A percentile compares a stretch with the other conserved stretches of the same genome.
These are phyloP conservation scores for Eremobia ochroleuca DNA, from an alignment of 2,888 invertebrate genomes.

Conservation along the genomic window DNA sequence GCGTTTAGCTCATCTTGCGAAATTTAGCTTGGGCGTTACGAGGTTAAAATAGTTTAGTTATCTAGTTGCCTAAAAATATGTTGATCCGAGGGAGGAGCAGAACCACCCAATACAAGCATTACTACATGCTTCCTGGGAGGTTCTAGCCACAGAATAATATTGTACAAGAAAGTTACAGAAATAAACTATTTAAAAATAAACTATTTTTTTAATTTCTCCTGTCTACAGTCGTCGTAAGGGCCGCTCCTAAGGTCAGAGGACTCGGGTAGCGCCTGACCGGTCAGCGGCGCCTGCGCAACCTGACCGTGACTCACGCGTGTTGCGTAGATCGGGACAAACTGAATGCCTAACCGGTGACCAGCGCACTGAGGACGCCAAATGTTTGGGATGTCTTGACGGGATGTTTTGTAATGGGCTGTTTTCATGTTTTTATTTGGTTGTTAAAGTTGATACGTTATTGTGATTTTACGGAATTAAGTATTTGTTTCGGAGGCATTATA, in stretches of 20 bases:
- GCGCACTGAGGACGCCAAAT: conserved; percentile 19
- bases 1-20: too few species aligned
- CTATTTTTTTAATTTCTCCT: conserved; percentile 14
- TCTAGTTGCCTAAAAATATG: too few species aligned
- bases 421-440: conserved; percentile 10
- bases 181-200: too few species aligned
- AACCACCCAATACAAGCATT: too few species aligned
- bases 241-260: conserved; percentile 44
- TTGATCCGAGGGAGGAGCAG: too few species aligned
- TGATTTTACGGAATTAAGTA: neutral
- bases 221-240: conserved; percentile 4
- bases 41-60: too few species aligned
- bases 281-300: conserved; percentile 48
- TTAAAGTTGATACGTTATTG: neutral
- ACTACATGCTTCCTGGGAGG: too few species aligned
- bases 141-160: too few species aligned
- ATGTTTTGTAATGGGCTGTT: neutral
- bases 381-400: neutral
- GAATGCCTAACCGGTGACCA: conserved; percentile 54
- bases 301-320: conserved; percentile 57
- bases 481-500: neutral
- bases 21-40: too few species aligned
- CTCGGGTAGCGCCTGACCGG: conserved; percentile 30
- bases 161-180: too few species aligned
- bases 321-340: conserved; percentile 16